These are phyloP conservation scores for Poeciliopsis retropinna DNA, from an alignment of 2,113 vertebrate species.

Conservation along the genomic window DNA sequence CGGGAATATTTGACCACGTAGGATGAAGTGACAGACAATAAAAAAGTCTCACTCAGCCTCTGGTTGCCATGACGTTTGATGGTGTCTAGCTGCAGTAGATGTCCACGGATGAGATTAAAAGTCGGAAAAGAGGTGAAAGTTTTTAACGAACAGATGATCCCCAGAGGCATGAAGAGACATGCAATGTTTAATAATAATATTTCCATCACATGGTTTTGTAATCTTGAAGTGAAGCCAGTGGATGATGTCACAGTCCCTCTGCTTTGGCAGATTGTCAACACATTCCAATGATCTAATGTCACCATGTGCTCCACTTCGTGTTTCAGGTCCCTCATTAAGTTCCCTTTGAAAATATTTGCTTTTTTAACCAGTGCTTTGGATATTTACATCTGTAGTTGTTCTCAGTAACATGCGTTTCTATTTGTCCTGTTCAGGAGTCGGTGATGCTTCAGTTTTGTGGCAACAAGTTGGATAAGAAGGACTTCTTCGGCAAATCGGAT, in stretches of 20 bases:
- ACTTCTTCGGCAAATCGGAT: conserved; percentile 93
- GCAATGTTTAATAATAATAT: neutral
- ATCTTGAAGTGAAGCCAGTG: neutral
- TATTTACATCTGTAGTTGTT: neutral
- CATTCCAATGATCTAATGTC: neutral
- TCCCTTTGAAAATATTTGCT: neutral
- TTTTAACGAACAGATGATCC: too few relatives aligned
- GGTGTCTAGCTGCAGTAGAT: too few relatives aligned
- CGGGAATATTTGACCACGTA: too few relatives aligned
- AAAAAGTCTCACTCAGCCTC: too few relatives aligned
- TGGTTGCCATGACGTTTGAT: too few relatives aligned
- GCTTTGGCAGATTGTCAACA: neutral
- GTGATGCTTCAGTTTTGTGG: conserved; percentile 92
- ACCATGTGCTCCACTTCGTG: neutral
- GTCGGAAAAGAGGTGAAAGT: too few relatives aligned
- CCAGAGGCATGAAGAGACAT: neutral
- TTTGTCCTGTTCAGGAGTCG: conserved; percentile 80
- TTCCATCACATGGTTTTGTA: neutral
- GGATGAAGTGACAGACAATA: too few relatives aligned
- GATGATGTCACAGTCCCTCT: neutral
- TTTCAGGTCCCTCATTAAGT: neutral
- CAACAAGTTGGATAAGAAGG: conserved; percentile 93
- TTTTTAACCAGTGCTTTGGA: neutral
- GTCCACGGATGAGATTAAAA: too few relatives aligned
- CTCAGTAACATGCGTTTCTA: neutral